Evolutionary conservation across 2,888 invertebrate genomes (phyloP).

Genomic region (Drosophila monieri): DNA sequence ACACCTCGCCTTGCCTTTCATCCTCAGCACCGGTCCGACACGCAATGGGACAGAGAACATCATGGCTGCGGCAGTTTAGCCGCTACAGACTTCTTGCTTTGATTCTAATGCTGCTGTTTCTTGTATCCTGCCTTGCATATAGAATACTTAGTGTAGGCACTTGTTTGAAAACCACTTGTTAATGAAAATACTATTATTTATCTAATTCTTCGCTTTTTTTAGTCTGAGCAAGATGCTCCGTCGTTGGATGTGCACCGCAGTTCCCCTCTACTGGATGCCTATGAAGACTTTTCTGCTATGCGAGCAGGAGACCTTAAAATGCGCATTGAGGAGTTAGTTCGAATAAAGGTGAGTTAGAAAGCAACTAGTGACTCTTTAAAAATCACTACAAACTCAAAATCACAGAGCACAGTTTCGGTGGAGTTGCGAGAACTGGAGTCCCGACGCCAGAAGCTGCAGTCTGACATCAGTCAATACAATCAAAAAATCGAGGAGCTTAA

Average conservation of each 20-base stretch:
- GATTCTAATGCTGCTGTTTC: conserved; percentile 89
- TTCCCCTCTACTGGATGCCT: conserved; percentile 90
- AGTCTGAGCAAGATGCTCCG: conserved; percentile 89
- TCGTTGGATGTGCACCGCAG: conserved; percentile 87
- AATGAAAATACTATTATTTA: too few species aligned
- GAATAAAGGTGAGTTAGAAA: conserved; percentile 91
- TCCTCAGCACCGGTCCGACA: conserved; percentile 28
- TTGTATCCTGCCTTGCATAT: conserved; percentile 92
- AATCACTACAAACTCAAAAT: background rate
- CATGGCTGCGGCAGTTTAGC: conserved; percentile 89
- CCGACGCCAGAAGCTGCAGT: conserved; percentile 91
- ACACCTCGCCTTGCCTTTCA: conserved; percentile 1
- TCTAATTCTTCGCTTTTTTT: background rate
- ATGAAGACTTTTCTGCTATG: conserved; percentile 91
- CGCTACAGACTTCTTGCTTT: conserved; percentile 90
- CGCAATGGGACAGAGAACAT: conserved; percentile 24
- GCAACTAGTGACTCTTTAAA: too few species aligned
- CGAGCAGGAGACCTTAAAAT: conserved; percentile 91
- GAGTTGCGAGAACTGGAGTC: conserved; percentile 96
- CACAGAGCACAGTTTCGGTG: conserved; percentile 92
- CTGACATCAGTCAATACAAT: conserved; percentile 92
- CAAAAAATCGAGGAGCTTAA: conserved; percentile 94
- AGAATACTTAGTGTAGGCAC: conserved; percentile 92
- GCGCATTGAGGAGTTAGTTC: conserved; percentile 94
- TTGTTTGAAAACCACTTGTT: background rate